Evolutionary conservation across 2,113 vertebrate genomes (phyloP), one percentile per base, ranked within the genome.

Genomic region (Sigmodon hispidus): DNA sequence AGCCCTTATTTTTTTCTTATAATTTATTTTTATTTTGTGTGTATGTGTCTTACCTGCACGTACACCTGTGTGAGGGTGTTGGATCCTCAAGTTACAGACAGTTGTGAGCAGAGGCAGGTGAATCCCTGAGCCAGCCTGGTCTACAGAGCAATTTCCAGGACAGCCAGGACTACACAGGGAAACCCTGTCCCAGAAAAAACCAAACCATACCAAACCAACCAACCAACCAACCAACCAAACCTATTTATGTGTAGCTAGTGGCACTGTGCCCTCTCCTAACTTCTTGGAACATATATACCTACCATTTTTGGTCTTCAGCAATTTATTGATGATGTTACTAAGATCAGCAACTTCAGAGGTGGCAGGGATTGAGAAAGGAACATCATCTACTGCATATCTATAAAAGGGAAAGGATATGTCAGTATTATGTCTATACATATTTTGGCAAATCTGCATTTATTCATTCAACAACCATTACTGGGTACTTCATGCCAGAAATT

Each of bases 311-410:
- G 98, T 98, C 96, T 99, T 98, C 97, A 99, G 98, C 59, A 99
- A 98, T 96, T 99, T 99, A 98, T 99, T 99, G 98, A 99, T 99
- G 95, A 99, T 96, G 43, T 98, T 99, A 97, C 99, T 99, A 98
- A 99, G 99, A 87, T 99, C 99, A 55, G 97, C 75, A 91, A 99
- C 98, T 98, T 99, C 99, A 61, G 99, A 99, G 24, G 88, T 70
- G 67, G 99, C 99, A 52, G 99, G 99, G 96, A 99, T 99, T 95
- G 99, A 99, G 98, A 99, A 99, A 0, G 99, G 99, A 52, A 99
- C 99, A 98, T 99, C 99, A 96, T 99, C 99, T 59, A 99, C 97
- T 2, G 97, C 93, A 91, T 99, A 99, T 97, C 99, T 99, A 67
- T 21, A 97, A 96, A 91, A 72, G 95, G 29, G 52, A 95, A 94